A percentile compares a stretch with the other conserved stretches of the same genome.
These are phyloP conservation scores for Subanguina moxae DNA, from an alignment of 1,140 invertebrate species.

Conservation along the genomic window DNA sequence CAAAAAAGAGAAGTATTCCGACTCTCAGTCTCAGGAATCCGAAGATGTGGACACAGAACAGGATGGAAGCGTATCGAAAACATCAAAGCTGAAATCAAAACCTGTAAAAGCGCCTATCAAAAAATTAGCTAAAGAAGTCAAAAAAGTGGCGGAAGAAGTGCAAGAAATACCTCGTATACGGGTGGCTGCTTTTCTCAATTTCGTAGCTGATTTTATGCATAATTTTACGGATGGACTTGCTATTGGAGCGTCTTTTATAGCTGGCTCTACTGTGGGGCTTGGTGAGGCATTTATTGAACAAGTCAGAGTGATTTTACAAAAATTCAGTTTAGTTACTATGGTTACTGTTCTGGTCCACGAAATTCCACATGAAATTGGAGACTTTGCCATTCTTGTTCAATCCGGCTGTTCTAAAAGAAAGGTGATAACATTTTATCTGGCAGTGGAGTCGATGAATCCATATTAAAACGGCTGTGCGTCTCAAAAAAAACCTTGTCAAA, in stretches of 20 bases:
- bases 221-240: conserved; percentile 95
- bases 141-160: background rate
- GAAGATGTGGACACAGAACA: conserved; percentile 12
- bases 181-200: conserved; percentile 85
- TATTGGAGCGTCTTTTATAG: conserved; percentile 88
- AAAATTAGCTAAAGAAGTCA: conserved; percentile 6
- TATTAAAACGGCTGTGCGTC: too few species aligned
- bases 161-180: conserved; percentile 57
- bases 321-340: conserved; percentile 72
- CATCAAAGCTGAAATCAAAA: conserved; percentile 3
- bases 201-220: conserved; percentile 88
- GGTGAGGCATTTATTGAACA: conserved; percentile 30
- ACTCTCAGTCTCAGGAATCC: conserved; percentile 21
- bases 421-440: too few species aligned
- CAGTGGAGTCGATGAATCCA: too few species aligned
- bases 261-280: conserved; percentile 65
- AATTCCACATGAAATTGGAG: conserved; percentile 95
- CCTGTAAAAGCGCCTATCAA: background rate
- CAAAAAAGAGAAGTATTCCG: conserved; percentile 38
- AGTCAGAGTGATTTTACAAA: background rate
- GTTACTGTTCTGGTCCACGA: conserved; percentile 90
- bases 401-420: conserved; percentile 82
- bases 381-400: conserved; percentile 92
- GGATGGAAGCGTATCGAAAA: conserved; percentile 13
- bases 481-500: too few species aligned